Conservation (phyloP, 2,113 vertebrate species). For the Machaerirhynchus nigripectus region DNA sequence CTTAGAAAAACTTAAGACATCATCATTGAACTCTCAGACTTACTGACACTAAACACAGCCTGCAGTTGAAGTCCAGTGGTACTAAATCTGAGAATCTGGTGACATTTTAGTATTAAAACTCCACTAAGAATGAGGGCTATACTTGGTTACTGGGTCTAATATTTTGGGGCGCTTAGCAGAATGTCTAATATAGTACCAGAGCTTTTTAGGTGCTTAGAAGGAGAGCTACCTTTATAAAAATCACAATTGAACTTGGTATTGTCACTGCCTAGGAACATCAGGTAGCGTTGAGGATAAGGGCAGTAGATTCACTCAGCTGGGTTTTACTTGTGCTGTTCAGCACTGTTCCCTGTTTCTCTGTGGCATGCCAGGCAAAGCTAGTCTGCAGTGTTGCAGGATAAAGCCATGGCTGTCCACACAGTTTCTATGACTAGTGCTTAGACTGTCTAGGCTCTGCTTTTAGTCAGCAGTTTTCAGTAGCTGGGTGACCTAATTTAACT, state of each 20-base stretch:
- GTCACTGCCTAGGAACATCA: background rate
- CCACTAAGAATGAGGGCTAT: background rate
- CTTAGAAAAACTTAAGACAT: background rate
- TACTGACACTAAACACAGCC: background rate
- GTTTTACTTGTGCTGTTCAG: background rate
- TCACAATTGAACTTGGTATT: background rate
- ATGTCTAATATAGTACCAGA: background rate
- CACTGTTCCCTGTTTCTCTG: background rate
- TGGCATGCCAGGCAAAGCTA: background rate
- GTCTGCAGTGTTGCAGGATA: background rate
- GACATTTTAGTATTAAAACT: background rate
- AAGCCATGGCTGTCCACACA: background rate
- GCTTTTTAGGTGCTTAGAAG: background rate
- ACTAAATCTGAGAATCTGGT: background rate
- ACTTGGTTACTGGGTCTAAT: background rate
- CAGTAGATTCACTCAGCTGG: background rate
- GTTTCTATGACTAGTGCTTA: background rate
- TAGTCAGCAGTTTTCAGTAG: background rate
- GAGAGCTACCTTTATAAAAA: background rate
- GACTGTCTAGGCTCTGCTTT: background rate
- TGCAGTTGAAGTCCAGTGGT: background rate
- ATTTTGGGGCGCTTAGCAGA: background rate
- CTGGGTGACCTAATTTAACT: conserved; percentile 25
- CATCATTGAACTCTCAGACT: background rate
- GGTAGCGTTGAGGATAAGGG: background rate